Percentiles rank a stretch among this genome's conserved stretches.
Conservation (phyloP, 2,888 invertebrate genomes). For the Pristionchus japonicus region DNA sequence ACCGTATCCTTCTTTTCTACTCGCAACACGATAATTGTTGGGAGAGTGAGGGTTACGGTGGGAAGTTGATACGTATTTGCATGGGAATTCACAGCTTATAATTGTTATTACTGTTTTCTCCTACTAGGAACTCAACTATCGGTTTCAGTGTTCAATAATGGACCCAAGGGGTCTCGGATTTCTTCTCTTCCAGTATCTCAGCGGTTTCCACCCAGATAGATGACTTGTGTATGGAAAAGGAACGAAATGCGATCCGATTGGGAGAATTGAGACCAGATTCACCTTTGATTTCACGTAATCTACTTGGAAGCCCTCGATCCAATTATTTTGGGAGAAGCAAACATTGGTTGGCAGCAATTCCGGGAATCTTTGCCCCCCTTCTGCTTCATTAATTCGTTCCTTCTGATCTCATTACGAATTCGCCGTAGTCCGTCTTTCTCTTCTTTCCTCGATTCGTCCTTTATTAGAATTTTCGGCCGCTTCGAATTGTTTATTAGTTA, state of each 20-base stretch:
- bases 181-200: background rate
- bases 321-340: background rate
- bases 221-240: background rate
- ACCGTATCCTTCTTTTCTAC: background rate
- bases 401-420: constrained; percentile 6
- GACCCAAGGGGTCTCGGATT: background rate
- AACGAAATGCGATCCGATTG: background rate
- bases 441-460: background rate
- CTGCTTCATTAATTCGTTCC: background rate
- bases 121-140: background rate
- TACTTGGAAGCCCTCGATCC: background rate
- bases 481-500: background rate
- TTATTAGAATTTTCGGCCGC: constrained; percentile 1
- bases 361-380: background rate
- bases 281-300: background rate
- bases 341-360: background rate
- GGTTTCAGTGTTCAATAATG: constrained; percentile 1
- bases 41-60: background rate
- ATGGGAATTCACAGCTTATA: background rate
- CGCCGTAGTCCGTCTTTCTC: background rate
- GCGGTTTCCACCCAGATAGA: background rate
- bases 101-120: background rate
- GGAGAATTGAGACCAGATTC: background rate
- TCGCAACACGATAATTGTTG: background rate
- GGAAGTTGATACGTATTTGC: background rate